Percentiles rank a stretch among this genome's conserved stretches.
phyloP scores from a whole-genome alignment of 2,113 vertebrate genomes.

The Notechis scutatus region DNA sequence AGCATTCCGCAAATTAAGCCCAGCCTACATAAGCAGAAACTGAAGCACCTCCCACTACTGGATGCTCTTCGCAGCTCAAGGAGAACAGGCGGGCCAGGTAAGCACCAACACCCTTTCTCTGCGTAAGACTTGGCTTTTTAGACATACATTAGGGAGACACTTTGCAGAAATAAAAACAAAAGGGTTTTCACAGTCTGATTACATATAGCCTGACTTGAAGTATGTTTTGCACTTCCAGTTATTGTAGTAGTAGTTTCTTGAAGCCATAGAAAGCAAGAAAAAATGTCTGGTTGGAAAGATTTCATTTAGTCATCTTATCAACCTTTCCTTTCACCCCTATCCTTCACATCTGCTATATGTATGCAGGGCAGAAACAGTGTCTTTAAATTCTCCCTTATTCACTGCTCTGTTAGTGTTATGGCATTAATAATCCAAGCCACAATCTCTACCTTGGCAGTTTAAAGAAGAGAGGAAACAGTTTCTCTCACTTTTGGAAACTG shows the following conservation, averaged over 20 bases:
- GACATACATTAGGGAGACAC: neutral
- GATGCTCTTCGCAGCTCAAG: no score
- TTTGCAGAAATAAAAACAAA: neutral
- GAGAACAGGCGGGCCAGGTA: no score
- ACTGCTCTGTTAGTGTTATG: neutral
- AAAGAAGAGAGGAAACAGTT: neutral
- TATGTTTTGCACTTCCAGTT: neutral
- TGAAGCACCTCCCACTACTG: no score
- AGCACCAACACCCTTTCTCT: neutral
- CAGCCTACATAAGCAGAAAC: no score
- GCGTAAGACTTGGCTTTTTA: neutral
- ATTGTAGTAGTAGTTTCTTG: neutral
- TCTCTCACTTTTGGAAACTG: neutral
- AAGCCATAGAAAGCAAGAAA: neutral
- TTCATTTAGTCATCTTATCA: neutral
- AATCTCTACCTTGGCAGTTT: neutral
- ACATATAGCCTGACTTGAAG: neutral
- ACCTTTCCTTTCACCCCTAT: neutral
- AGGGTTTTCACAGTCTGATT: neutral
- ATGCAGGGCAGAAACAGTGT: neutral
- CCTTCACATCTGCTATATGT: neutral
- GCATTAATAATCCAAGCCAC: constrained; percentile 5
- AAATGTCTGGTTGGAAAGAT: neutral
- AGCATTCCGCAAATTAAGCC: no score
- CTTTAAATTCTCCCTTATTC: neutral